Evolutionary conservation across 2,888 invertebrate genomes (phyloP).

Genomic region (Idaea biselata): DNA sequence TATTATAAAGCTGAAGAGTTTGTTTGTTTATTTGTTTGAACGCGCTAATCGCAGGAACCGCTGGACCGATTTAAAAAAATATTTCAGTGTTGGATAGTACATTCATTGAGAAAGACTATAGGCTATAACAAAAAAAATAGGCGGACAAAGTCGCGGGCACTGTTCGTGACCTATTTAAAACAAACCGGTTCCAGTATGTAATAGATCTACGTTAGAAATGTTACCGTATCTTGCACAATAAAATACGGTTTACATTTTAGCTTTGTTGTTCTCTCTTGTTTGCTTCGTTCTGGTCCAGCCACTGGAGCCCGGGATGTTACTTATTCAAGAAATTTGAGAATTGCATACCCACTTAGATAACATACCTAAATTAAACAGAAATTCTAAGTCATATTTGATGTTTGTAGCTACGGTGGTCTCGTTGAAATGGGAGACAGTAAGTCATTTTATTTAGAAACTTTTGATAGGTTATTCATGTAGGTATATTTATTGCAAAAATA

Average conservation of each 20-base stretch:
- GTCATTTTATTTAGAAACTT: too few relatives aligned
- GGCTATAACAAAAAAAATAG: too few relatives aligned
- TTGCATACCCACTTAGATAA: slow-evolving; percentile 34
- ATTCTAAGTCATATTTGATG: slow-evolving; percentile 8
- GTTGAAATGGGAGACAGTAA: background rate
- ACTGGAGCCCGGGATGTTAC: slow-evolving; percentile 37
- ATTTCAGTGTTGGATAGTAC: too few relatives aligned
- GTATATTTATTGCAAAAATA: too few relatives aligned
- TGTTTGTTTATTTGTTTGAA: too few relatives aligned
- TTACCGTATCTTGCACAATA: slow-evolving; percentile 54
- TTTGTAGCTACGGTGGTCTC: background rate
- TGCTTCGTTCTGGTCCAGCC: slow-evolving; percentile 38
- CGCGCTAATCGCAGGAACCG: too few relatives aligned
- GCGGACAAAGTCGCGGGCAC: too few relatives aligned
- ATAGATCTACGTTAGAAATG: slow-evolving; percentile 18
- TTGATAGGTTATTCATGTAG: too few relatives aligned
- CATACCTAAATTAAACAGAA: slow-evolving; percentile 16
- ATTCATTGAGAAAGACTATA: too few relatives aligned
- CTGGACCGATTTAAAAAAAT: too few relatives aligned
- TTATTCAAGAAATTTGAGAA: slow-evolving; percentile 45
- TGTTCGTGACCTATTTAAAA: background rate
- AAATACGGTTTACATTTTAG: slow-evolving; percentile 62
- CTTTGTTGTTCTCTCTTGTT: slow-evolving; percentile 57
- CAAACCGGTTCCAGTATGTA: slow-evolving; percentile 21
- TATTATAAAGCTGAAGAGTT: too few relatives aligned